Conservation (phyloP, 2,888 invertebrate species). For the Dichetophora obliterata region DNA sequence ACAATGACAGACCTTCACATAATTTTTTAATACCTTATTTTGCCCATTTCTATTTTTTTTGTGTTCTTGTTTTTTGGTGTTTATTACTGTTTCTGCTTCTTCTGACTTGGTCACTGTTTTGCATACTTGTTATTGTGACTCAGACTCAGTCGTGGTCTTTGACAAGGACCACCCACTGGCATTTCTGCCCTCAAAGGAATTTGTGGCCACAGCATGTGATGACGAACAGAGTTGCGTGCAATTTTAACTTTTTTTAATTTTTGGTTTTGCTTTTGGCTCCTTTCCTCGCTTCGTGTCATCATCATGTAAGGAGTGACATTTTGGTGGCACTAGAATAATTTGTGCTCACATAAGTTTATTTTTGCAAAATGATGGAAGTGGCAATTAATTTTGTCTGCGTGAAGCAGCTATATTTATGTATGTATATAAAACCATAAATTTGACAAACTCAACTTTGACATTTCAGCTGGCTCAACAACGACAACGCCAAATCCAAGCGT, state of each 20-base stretch:
- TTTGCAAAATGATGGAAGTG: background rate
- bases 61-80: background rate
- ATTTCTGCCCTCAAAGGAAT: background rate
- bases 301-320: background rate
- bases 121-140: background rate
- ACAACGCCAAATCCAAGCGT: background rate
- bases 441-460: background rate
- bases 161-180: background rate
- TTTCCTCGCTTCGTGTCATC: background rate
- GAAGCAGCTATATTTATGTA: background rate
- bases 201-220: slow-evolving; percentile 11
- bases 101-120: background rate
- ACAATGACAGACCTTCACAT: background rate
- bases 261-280: background rate
- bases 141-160: too few relatives aligned
- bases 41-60: background rate
- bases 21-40: too few relatives aligned
- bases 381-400: slow-evolving; percentile 11
- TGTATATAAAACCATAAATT: background rate
- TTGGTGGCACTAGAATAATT: background rate
- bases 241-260: background rate
- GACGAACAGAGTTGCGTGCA: background rate
- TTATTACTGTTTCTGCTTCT: background rate
- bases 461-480: background rate
- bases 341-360: background rate